Evolutionary conservation across 2,113 vertebrate genomes (phyloP), one percentile per base, ranked within the genome.

Genomic region (Bubo scandiacus): DNA sequence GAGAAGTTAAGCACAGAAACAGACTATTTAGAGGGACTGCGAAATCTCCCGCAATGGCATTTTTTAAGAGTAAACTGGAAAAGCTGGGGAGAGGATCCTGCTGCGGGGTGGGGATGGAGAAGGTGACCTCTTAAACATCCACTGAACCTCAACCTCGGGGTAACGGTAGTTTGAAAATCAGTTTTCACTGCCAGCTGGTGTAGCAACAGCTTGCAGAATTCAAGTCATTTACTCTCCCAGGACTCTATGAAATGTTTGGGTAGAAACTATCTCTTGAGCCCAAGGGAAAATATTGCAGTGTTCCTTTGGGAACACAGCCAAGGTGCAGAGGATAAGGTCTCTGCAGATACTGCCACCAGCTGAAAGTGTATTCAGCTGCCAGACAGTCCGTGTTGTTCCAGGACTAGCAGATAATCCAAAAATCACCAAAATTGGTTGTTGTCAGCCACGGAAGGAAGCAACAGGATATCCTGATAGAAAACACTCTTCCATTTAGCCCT

Each of bases 11-110:
- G 54, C 45, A n/a, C 15, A 59, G 74, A 58, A 26, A 21, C 29
- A 54, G 82, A n/a, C 13, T 6, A 10, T 0, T 25, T 2, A 32
- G 30, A 14, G 45, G 36, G 54, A 23, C 14, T 10, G 6, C 15
- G 40, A 89, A 42, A 36, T 36, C 34, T 27, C 43, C 25, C 36
- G 59, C 51, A 19, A 30, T 4, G 22, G 21, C 38, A 7, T 52
- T 38, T 81, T 62, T 65, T 1, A 57, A 73, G 22, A 73, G 55
- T 21, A 55, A 85, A 81, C n/a, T 38, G 27, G n/a, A 49, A 63
- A 73, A 67, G 32, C 51, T 27, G 52, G 27, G 27, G 49, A 87
- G 47, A 1, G 4, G 26, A 45, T 45, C n/a, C 36, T 49, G 40
- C 42, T 58, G 62, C 5, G 11, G 42, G 30, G 47, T 38, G 63